Evolutionary conservation across 2,888 invertebrate genomes (phyloP).

Genomic region (Habrosyne pyritoides): DNA sequence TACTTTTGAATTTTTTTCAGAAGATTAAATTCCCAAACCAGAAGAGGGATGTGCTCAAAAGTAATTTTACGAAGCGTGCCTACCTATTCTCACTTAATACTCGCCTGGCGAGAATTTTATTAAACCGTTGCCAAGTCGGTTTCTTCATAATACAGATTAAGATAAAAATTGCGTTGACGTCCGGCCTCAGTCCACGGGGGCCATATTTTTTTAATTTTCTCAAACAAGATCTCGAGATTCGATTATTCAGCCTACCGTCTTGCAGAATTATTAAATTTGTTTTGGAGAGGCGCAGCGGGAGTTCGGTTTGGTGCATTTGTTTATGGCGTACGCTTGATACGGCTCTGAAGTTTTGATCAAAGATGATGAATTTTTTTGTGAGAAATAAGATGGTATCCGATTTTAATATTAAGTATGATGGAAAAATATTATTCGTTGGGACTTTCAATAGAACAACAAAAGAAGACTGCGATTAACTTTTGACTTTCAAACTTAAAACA

Average conservation of each 20-base stretch:
- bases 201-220: slow-evolving; percentile 81
- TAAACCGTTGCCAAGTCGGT: slow-evolving; percentile 53
- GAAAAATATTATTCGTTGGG: too few relatives aligned
- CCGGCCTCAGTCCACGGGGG: slow-evolving; percentile 51
- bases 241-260: slow-evolving; percentile 67
- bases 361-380: background rate
- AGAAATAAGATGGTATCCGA: background rate
- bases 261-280: slow-evolving; percentile 69
- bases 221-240: slow-evolving; percentile 73
- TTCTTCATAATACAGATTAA: slow-evolving; percentile 77
- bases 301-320: slow-evolving; percentile 38
- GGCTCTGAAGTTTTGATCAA: background rate
- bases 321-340: slow-evolving; percentile 29
- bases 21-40: slow-evolving; percentile 9
- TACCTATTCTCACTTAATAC: slow-evolving; percentile 30
- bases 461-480: background rate
- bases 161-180: slow-evolving; percentile 79
- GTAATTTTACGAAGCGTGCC: slow-evolving; percentile 46
- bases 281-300: slow-evolving; percentile 49
- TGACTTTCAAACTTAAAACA: background rate
- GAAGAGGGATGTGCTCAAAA: slow-evolving; percentile 38
- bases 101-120: slow-evolving; percentile 58
- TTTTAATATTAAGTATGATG: background rate
- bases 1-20: background rate
- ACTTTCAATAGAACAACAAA: too few relatives aligned